Evolutionary conservation across 2,888 invertebrate genomes (phyloP).

Genomic region (Trichopria drosophilae): DNA sequence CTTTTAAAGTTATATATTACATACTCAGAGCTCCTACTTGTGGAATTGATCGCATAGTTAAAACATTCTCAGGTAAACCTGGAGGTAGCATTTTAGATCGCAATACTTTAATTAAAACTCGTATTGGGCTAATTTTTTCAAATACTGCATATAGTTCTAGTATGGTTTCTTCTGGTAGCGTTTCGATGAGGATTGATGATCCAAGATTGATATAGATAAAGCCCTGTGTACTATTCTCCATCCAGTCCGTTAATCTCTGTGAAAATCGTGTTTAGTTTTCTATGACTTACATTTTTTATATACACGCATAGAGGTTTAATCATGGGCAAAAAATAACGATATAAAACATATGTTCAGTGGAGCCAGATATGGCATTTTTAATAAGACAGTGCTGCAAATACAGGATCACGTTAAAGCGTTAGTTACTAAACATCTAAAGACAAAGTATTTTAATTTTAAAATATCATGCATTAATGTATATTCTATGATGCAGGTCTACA

Average conservation of each 20-base stretch:
- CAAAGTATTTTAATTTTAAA: no score
- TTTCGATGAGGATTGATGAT: conserved; percentile 49
- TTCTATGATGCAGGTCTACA: no score
- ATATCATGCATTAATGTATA: no score
- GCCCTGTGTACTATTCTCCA: conserved; percentile 49
- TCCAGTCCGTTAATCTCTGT: conserved; percentile 49
- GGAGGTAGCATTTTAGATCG: conserved; percentile 41
- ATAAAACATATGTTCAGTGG: no score
- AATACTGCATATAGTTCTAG: conserved; percentile 44
- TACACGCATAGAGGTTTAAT: no score
- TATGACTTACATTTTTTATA: no score
- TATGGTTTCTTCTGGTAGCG: conserved; percentile 40
- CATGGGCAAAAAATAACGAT: no score
- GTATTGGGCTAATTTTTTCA: conserved; percentile 46
- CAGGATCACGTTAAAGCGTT: no score
- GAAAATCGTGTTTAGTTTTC: no score
- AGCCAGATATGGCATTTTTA: no score
- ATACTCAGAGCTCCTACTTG: conserved; percentile 49
- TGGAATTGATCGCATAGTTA: conserved; percentile 44
- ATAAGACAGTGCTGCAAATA: no score
- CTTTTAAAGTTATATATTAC: conserved; percentile 22
- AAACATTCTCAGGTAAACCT: conserved; percentile 46
- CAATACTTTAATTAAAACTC: conserved; percentile 47
- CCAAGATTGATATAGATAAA: conserved; percentile 54
- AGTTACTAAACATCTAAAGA: no score